Evolutionary conservation across 2,888 invertebrate genomes (phyloP), one percentile per base, ranked within the genome.

Genomic region (Halocaridina rubra): DNA sequence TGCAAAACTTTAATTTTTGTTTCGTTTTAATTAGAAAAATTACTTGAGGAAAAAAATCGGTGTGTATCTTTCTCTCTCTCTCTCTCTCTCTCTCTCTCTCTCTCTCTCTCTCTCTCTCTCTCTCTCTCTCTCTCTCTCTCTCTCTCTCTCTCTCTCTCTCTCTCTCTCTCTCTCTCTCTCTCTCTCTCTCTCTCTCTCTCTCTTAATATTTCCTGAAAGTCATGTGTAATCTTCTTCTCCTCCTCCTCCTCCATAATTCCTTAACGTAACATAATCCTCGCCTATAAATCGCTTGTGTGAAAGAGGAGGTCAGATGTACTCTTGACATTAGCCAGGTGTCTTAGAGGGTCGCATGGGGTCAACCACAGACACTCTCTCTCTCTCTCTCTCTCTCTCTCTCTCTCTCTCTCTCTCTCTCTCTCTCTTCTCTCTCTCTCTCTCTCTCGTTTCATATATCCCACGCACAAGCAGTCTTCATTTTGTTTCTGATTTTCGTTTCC

Each of bases 181-280:
- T 72, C 39, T 72, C 33, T 72, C 33, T 72, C 39, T 72, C 72
- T 72, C 72, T 72, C 72, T 72, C 72, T 72, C 72, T 33, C 39
- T 72, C 32, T 72, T 46, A n/a, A n/a, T n/a, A n/a, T n/a, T n/a
- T n/a, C n/a, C n/a, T n/a, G n/a, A n/a, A n/a, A n/a, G n/a, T n/a
- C n/a, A n/a, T n/a, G n/a, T n/a, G n/a, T n/a, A n/a, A n/a, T 46
- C 0, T n/a, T 19, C 22, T 7, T 39, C 39, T 72, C 39, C 22
- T 24, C 39, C 33, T 72, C 39, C 39, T 19, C 39, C 33, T 72
- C 39, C 39, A 32, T 72, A 32, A 33, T 39, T 72, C 72, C 39
- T 39, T 33, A 27, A 39, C 32, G 32, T 46, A 13, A 0, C 19
- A 10, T 53, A 53, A 53, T 2, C 53, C n/a, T 53, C 53, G 53